phyloP scores from a whole-genome alignment of 2,797 vertebrate genomes.

The Psittacula echo region DNA sequence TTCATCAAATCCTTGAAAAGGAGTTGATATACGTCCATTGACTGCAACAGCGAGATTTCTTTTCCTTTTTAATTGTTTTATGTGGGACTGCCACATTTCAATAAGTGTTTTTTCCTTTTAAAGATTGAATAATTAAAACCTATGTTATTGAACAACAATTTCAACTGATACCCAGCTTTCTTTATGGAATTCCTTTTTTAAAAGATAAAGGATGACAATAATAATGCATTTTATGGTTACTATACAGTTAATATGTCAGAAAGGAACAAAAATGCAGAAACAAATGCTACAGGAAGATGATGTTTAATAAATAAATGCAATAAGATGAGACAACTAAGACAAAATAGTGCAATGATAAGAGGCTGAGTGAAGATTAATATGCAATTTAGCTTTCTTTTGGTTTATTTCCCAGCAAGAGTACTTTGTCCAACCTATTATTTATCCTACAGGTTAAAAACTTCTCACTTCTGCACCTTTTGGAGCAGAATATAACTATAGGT shows the following conservation, averaged over 20 bases:
- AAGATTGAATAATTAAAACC: neutral
- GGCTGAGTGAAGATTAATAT: neutral
- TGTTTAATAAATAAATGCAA: neutral
- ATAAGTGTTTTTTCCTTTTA: neutral
- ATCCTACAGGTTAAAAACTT: neutral
- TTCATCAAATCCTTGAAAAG: neutral
- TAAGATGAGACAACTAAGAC: neutral
- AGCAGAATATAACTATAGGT: neutral
- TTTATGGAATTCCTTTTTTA: neutral
- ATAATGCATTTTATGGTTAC: neutral
- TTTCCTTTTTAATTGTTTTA: neutral
- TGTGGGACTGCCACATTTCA: neutral
- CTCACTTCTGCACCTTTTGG: neutral
- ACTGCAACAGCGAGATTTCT: neutral
- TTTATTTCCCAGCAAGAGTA: neutral
- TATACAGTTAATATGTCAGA: neutral
- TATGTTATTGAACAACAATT: neutral
- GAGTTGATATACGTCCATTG: neutral
- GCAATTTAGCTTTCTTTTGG: conserved; percentile 12
- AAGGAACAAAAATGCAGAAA: neutral
- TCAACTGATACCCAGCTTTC: neutral
- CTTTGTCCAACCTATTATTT: neutral
- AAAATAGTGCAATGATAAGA: neutral
- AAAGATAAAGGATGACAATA: neutral
- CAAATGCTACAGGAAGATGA: neutral